Base-by-base conservation (phyloP, 2,888 invertebrate species). In the Tachina fera region DNA sequence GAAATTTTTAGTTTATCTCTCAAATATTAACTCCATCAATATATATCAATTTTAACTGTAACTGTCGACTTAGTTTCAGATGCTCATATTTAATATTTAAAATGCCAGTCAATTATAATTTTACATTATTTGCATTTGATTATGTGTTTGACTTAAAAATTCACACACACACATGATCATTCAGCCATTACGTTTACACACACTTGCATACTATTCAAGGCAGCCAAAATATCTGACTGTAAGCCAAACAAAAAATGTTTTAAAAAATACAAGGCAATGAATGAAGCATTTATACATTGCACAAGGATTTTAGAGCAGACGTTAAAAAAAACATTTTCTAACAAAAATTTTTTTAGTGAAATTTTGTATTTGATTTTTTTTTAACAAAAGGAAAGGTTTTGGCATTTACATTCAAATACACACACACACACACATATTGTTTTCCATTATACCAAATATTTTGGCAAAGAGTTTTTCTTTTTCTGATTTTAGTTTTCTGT, bases 351-450 rank as follows among this genome's bases (percentile, higher is more conserved):
- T n/a, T 70, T 76, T 76, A 78, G 61, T 41, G 60, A 68, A 68
- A 70, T 70, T 78, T 60, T 51, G 19, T 39, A 8, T 58, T 78
- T 80, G 51, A 71, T 65, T 70, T 76, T 70, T 76, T 31, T 63
- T 43, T 31, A 61, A 71, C 65, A 76, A 76, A 67, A 71, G 71
- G 41, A 74, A 75, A 22, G 71, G 61, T 84, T 72, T 60, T 49
- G 22, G 31, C 6, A 31, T 31, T 31, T 63, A 47, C 63, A 11
- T 47, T 31, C 53, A 43, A 3, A 22, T 39, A 56, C 1, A 47
- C 4, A 22, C 9, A 45, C 14, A 47, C 31, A 47, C 31, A 31
- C n/a, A 31, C 10, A 45, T 51, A 43, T 51, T 41, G 31, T 71
- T 58, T 16, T 75, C 22, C 75, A 47, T 43, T 22, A 45, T 68